Conservation (phyloP, 1,140 invertebrate genomes). For the Medauroidea extradentata region DNA sequence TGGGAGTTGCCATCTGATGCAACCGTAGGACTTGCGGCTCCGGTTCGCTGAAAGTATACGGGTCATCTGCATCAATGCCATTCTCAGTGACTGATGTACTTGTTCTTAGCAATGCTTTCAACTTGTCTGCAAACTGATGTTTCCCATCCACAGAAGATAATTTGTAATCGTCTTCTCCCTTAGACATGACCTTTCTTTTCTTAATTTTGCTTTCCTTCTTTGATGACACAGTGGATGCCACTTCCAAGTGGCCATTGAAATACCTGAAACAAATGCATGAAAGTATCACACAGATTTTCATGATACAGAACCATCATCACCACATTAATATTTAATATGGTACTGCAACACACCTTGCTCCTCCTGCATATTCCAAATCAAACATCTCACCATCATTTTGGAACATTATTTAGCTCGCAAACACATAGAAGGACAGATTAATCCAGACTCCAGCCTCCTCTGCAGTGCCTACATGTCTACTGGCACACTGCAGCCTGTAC, state of each 20-base stretch:
- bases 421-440: no score
- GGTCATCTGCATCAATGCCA: constrained; percentile 43
- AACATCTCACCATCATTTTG: constrained; percentile 17
- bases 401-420: constrained; percentile 10
- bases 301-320: not conserved
- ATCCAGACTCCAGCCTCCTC: no score
- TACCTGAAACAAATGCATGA: constrained; percentile 35
- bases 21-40: constrained; percentile 30
- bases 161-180: constrained; percentile 29
- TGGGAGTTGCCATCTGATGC: constrained; percentile 3
- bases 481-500: no score
- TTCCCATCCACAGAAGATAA: constrained; percentile 48
- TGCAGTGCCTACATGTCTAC: no score
- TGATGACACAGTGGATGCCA: constrained; percentile 46
- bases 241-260: constrained; percentile 54
- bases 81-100: constrained; percentile 15
- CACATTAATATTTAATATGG: not conserved
- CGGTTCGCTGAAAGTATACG: constrained; percentile 55
- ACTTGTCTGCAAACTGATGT: constrained; percentile 48
- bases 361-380: constrained; percentile 8
- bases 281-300: not conserved
- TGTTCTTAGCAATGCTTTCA: constrained; percentile 47
- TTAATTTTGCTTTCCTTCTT: constrained; percentile 50
- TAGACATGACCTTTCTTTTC: constrained; percentile 37
- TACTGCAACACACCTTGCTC: constrained; percentile 2